Conservation (phyloP, 2,888 invertebrate species). For the Nomada lathburiana region DNA sequence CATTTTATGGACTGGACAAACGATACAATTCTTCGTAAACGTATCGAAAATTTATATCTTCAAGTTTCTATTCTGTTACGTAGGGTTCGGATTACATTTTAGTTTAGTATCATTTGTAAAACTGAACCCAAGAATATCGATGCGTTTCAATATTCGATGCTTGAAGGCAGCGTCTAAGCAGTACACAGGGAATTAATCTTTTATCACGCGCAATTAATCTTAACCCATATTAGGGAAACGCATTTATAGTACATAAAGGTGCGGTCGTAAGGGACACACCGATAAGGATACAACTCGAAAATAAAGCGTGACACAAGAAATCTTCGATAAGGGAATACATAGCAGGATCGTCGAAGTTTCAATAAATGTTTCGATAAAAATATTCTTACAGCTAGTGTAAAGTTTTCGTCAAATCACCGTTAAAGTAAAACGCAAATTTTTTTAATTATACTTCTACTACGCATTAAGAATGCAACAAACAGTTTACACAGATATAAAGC, state of each 20-base stretch:
- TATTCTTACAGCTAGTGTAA: background rate
- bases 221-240: background rate
- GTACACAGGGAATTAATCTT: background rate
- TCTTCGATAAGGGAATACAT: background rate
- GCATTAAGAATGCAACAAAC: too few relatives aligned
- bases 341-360: background rate
- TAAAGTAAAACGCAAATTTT: background rate
- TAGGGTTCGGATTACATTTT: too few relatives aligned
- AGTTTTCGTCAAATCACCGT: background rate
- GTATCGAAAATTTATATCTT: too few relatives aligned
- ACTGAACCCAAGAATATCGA: background rate
- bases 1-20: too few relatives aligned
- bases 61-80: too few relatives aligned
- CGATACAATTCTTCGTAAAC: too few relatives aligned
- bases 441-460: background rate
- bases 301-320: background rate
- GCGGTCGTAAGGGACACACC: background rate
- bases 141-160: background rate
- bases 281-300: background rate
- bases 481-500: too few relatives aligned
- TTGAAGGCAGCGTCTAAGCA: background rate
- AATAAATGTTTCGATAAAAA: background rate
- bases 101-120: too few relatives aligned
- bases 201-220: slow-evolving; percentile 1
- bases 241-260: background rate